Evolutionary conservation across 2,888 invertebrate species (phyloP).

Genomic region (Drosophila borealis): DNA sequence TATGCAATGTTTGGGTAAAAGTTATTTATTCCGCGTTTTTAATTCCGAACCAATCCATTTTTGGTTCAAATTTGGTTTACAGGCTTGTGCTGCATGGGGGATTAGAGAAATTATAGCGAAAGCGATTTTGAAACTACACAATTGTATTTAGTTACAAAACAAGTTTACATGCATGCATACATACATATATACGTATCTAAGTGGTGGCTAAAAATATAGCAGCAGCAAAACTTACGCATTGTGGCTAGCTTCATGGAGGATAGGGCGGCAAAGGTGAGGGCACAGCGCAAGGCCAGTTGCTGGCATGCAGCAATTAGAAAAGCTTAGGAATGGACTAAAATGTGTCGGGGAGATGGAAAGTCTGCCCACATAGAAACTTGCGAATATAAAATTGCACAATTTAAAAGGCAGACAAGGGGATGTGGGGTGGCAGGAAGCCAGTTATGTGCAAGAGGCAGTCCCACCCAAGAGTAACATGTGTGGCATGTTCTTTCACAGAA

Average conservation of each 20-base stretch:
- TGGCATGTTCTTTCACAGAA: constrained; percentile 12
- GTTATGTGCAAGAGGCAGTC: constrained; percentile 65
- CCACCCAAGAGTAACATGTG: constrained; percentile 38
- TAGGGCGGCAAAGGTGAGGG: neutral
- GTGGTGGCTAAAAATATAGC: constrained; percentile 43
- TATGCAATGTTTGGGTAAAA: no score
- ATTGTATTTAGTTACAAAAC: neutral
- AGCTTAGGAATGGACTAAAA: constrained; percentile 29
- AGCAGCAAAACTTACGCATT: constrained; percentile 53
- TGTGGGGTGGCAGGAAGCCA: constrained; percentile 32
- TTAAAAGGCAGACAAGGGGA: constrained; percentile 64
- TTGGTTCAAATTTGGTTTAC: no score
- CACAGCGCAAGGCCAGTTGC: constrained; percentile 47
- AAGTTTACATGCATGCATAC: neutral
- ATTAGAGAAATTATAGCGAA: constrained; percentile 6
- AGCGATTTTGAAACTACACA: neutral
- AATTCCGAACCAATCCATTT: no score
- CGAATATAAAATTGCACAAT: constrained; percentile 79
- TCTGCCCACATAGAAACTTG: constrained; percentile 68
- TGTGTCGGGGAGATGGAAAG: constrained; percentile 21
- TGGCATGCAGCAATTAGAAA: constrained; percentile 73
- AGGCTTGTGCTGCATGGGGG: no score
- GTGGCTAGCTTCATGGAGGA: constrained; percentile 2
- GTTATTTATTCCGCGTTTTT: no score
- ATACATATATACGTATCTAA: constrained; percentile 18